Conservation (phyloP, 1,140 invertebrate genomes). For the Bathynomus jamesi region DNA sequence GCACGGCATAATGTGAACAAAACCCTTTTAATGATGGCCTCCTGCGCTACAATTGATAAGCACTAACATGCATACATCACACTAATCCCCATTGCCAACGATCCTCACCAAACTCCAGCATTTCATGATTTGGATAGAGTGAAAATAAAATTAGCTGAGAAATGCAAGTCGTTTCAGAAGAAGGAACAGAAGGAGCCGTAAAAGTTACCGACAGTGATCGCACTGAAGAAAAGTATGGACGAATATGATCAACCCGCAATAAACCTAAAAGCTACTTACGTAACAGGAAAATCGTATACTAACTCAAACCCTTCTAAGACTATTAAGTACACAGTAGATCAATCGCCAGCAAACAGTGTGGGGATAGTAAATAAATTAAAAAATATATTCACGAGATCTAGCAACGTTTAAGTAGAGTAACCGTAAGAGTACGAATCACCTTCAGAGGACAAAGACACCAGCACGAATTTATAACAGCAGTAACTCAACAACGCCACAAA, state of each 20-base stretch:
- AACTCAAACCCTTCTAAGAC: too few species aligned
- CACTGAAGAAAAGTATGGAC: background rate
- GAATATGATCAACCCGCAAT: background rate
- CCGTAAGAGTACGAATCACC: too few species aligned
- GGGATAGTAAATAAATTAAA: too few species aligned
- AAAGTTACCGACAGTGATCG: background rate
- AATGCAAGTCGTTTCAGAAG: too few species aligned
- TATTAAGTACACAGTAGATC: too few species aligned
- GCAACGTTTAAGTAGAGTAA: too few species aligned
- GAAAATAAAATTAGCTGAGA: background rate
- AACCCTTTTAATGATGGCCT: background rate
- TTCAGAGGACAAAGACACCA: too few species aligned
- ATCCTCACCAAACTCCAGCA: background rate
- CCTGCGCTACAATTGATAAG: background rate
- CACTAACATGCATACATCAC: background rate
- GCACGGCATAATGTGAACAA: background rate
- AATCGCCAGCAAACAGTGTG: too few species aligned
- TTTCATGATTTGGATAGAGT: background rate
- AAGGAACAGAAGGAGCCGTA: background rate
- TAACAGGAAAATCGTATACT: background rate
- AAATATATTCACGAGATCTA: too few species aligned
- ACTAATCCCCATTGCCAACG: background rate
- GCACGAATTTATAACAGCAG: too few species aligned
- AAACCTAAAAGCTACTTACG: background rate
- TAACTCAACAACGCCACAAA: too few species aligned